These are phyloP conservation scores for Maccullochella peelii DNA, from an alignment of 2,113 vertebrate genomes.

Conservation along the genomic window DNA sequence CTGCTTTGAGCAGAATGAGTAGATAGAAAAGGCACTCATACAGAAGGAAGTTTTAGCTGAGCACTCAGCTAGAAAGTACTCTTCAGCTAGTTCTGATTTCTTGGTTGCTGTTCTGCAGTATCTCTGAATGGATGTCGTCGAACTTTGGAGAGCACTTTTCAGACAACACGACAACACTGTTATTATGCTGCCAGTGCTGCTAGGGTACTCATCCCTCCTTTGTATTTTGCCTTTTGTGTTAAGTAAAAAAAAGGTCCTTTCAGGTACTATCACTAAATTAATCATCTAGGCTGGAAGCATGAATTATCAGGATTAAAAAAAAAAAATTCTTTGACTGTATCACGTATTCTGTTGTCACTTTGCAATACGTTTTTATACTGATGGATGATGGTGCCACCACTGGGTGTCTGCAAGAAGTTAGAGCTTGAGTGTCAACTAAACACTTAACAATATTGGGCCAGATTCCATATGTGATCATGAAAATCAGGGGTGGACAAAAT, in stretches of 20 bases:
- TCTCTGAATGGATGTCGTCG: conserved; percentile 2
- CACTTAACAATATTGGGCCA: neutral
- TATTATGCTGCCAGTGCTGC: conserved; percentile 7
- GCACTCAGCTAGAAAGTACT: neutral
- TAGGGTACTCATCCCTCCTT: neutral
- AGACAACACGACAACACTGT: neutral
- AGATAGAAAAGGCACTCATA: neutral
- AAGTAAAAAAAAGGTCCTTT: neutral
- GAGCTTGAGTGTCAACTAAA: conserved; percentile 1
- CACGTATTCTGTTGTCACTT: neutral
- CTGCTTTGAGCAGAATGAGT: conserved; percentile 8
- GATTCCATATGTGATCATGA: neutral
- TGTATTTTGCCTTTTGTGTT: neutral
- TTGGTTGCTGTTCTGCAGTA: neutral
- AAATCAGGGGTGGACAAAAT: neutral
- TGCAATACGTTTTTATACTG: neutral
- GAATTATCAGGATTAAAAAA: neutral
- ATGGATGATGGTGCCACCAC: neutral
- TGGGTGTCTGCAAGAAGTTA: neutral
- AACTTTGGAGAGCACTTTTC: conserved; percentile 18
- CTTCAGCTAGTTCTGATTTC: conserved; percentile 4
- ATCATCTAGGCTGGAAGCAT: neutral
- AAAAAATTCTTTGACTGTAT: neutral
- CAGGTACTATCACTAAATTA: conserved; percentile 2
- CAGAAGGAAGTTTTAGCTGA: conserved; percentile 5